Conservation (phyloP, 2,113 vertebrate genomes). For the Sinocyclocheilus anophthalmus region DNA sequence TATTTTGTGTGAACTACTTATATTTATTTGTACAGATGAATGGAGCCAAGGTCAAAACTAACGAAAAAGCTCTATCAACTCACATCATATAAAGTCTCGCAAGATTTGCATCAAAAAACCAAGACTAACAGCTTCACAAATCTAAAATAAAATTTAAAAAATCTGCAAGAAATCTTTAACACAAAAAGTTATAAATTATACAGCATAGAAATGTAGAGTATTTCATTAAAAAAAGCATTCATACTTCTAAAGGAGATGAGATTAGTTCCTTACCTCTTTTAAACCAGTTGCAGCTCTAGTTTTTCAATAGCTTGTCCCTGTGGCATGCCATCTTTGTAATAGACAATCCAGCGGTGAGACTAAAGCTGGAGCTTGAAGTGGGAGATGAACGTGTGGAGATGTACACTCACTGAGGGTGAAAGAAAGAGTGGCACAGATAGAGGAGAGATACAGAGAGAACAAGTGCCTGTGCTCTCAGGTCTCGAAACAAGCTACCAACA, state of each 20-base stretch:
- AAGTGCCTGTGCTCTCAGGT: constrained; percentile 55
- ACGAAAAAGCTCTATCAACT: neutral
- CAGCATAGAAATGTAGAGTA: neutral
- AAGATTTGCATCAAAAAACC: neutral
- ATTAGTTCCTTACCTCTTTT: constrained; percentile 1
- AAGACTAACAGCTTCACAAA: neutral
- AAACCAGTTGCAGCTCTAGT: neutral
- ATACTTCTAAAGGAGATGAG: neutral
- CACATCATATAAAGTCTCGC: neutral
- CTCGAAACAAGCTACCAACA: constrained; percentile 25
- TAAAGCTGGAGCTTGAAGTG: constrained; percentile 23
- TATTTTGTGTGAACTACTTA: neutral
- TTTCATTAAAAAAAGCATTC: neutral
- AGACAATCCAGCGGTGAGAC: constrained; percentile 37
- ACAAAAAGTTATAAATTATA: too few relatives aligned
- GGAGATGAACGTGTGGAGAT: constrained; percentile 1
- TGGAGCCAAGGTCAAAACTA: neutral
- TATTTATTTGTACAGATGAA: neutral
- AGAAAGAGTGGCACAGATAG: constrained; percentile 2
- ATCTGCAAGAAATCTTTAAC: neutral
- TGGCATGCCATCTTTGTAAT: neutral
- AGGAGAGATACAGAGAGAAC: constrained; percentile 30
- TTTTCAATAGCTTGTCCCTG: neutral
- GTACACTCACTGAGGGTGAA: neutral
- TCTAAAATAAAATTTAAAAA: neutral